Evolutionary conservation across 2,888 invertebrate genomes (phyloP).

Genomic region (Oxytorus armatus): DNA sequence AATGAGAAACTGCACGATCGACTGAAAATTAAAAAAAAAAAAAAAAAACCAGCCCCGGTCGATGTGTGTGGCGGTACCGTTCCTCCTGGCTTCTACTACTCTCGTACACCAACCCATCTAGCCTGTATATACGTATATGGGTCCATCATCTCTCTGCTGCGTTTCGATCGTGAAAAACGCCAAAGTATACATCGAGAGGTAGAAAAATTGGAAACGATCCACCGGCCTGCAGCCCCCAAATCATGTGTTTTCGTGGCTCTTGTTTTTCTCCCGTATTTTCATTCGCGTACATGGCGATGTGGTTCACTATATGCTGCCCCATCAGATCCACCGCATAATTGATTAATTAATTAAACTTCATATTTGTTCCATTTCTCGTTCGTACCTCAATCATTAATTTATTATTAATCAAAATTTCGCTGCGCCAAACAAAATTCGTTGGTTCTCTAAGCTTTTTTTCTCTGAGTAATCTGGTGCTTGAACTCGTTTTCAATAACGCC

Average conservation of each 20-base stretch:
- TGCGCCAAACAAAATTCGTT: not conserved
- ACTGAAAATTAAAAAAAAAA: conserved; percentile 63
- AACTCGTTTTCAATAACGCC: no score
- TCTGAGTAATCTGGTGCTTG: no score
- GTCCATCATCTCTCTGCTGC: not conserved
- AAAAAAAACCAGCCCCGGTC: conserved; percentile 31
- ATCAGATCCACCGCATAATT: not conserved
- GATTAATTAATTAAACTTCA: no score
- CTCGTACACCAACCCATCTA: no score
- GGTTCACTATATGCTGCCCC: no score
- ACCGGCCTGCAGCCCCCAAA: no score
- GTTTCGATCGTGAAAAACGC: conserved; percentile 31
- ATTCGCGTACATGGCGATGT: not conserved
- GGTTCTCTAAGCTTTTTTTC: no score
- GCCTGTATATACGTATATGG: no score
- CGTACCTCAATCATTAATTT: not conserved
- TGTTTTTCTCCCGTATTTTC: no score
- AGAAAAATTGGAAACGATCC: not conserved
- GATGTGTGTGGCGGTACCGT: conserved; percentile 28
- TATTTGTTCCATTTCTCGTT: no score
- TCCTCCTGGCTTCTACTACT: conserved; percentile 36
- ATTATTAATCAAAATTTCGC: not conserved
- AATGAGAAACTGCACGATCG: conserved; percentile 69
- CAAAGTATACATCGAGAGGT: not conserved
- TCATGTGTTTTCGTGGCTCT: no score